Base-by-base conservation (phyloP, 2,113 vertebrate genomes). In the Chaetodon auriga region DNA sequence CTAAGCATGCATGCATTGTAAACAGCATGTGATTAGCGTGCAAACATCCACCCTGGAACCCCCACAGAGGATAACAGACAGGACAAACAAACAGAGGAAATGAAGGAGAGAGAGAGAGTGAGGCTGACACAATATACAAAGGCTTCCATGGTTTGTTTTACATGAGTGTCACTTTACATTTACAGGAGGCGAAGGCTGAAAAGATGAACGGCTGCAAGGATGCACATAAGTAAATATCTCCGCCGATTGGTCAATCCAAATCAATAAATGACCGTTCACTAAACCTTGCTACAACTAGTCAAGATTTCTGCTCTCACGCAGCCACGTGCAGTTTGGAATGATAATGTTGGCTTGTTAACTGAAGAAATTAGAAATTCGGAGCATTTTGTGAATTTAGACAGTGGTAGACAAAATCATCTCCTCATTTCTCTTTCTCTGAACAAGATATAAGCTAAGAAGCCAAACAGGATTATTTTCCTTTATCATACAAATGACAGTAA, bases 11-110 rank as follows among this genome's bases (percentile, higher is more conserved):
- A 13, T 62, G 63, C 55, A 18, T 64, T 25, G 83, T 54, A 55
- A 78, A 78, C 69, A 46, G 66, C 57, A 11, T 51, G 46, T 65
- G 35, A 57, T 19, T 65, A 38, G 46, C 1, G 4, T 62, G 46
- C 30, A 64, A 78, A 82, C 43, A 38, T 14, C 80, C 64, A 19
- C 16, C 7, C 7, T 9, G 25, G 43, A 15, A 12, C 62, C 16
- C 63, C 41, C 15, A 6, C 7, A 5, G 5, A 23, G 13, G 70
- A 54, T 0, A 45, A 12, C n/a, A 13, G n/a, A 55, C 21, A 15
- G 13, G 48, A 49, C 35, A 58, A 65, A 69, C n/a, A 19, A 64
- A 55, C 19, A 68, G 4, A 63, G 30, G 30, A 46, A 23, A 58
- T 49, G 11, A 46, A 38, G 5, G 15, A 30, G 19, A 16, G 15